Base-by-base conservation (phyloP, 1,140 invertebrate genomes). In the Drosophila nikananu region DNA sequence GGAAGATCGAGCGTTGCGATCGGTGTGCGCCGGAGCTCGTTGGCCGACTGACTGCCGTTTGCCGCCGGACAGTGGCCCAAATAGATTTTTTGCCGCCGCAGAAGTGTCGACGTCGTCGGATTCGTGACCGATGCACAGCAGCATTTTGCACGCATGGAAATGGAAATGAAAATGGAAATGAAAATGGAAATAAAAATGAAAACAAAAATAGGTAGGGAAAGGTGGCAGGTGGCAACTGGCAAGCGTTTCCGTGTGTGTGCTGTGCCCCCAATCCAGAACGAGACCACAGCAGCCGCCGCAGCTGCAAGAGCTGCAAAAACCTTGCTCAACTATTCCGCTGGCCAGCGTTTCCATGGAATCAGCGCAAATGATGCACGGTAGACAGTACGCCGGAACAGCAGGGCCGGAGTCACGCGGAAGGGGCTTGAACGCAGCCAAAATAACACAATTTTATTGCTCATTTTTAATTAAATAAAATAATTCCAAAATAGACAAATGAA, bases 301-400 rank as follows among this genome's bases (percentile, higher is more conserved):
- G 74, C 74, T 42, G 66, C 70, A 54, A 48, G 48, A 46, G 25
- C 39, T 44, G 57, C 57, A 59, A 78, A 87, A 87, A 89, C 77
- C 81, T 81, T 84, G 59, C 77, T 61, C 32, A 87, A 89, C 54
- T 80, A 86, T 80, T 80, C 68, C 71, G 65, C 71, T 77, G 55
- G 37, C 35, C 72, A 48, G 60, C 66, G 55, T 21, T 80, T 90
- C 61, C 54, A 60, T 52, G 65, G 71, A 80, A 76, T 89, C 86
- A 89, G 86, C 86, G 86, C 60, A 79, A 87, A 81, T 72, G 68
- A 54, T 89, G 81, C 84, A 87, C 61, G 57, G 62, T 67, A 68
- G 78, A 89, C 48, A 84, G 57, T 67, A 39, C 37, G 27, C n/a
- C 12, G 39, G 41, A 48, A 5, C 12, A 15, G 3, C 60, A 80